phyloP scores from a whole-genome alignment of 2,797 vertebrate species.

The Arnoldichthys spilopterus region DNA sequence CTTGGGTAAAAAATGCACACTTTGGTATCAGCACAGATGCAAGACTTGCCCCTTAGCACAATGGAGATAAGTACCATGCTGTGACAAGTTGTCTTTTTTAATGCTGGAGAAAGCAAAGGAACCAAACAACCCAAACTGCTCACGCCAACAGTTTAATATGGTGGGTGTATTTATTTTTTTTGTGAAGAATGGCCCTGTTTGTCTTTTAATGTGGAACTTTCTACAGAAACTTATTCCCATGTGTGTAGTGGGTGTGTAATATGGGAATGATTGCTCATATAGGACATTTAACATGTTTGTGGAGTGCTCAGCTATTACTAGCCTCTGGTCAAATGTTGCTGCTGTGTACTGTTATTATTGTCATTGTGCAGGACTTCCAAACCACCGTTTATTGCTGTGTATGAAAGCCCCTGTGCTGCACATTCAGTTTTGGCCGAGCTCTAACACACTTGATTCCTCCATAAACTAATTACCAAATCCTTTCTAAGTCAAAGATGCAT shows the following conservation, averaged over 20 bases:
- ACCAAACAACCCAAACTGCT: not conserved
- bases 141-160: not conserved
- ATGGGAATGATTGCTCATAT: not conserved
- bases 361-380: not conserved
- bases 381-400: not conserved
- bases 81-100: slow-evolving; percentile 9
- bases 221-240: not conserved
- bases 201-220: not conserved
- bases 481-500: not conserved
- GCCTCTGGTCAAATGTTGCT: slow-evolving; percentile 6
- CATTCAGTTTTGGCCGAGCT: not conserved
- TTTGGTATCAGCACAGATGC: not conserved
- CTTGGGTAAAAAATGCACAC: not conserved
- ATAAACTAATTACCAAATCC: not conserved
- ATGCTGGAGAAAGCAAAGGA: not conserved
- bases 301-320: not conserved
- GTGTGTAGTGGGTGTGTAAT: not conserved
- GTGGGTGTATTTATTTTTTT: not conserved
- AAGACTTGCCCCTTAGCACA: not conserved
- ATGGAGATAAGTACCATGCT: not conserved
- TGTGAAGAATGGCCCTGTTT: not conserved
- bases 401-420: not conserved
- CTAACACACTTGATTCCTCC: not conserved
- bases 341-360: not conserved
- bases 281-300: slow-evolving; percentile 13